Evolutionary conservation across 2,888 invertebrate genomes (phyloP).

Genomic region (Oligia fasciuncula): DNA sequence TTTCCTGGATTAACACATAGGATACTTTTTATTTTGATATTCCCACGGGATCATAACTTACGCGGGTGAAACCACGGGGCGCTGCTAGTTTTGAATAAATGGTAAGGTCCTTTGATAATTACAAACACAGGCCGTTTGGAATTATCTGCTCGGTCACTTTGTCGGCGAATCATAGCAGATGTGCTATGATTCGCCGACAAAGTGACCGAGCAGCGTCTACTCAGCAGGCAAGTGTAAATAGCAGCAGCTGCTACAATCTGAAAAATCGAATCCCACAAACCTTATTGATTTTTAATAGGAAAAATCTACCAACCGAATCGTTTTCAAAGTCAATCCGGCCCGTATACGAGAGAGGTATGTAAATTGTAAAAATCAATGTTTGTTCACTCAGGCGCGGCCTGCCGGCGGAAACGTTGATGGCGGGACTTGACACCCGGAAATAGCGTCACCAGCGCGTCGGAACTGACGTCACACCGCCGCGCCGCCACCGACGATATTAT

Average conservation of each 20-base stretch:
- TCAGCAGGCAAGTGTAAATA: not conserved
- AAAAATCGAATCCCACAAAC: not conserved
- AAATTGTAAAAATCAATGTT: slow-evolving; percentile 58
- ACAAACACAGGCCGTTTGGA: too few species aligned
- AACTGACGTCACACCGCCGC: slow-evolving; percentile 68
- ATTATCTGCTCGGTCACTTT: too few species aligned
- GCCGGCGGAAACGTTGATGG: slow-evolving; percentile 73
- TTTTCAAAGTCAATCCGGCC: slow-evolving; percentile 18
- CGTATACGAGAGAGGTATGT: slow-evolving; percentile 37
- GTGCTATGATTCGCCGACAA: not conserved
- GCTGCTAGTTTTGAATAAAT: not conserved
- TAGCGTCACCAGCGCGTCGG: slow-evolving; percentile 75
- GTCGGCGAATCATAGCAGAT: too few species aligned
- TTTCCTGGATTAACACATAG: too few species aligned
- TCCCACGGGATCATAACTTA: too few species aligned
- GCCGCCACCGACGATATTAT: slow-evolving; percentile 68
- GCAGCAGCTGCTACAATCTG: too few species aligned
- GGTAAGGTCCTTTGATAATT: not conserved
- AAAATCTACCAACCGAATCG: slow-evolving; percentile 9
- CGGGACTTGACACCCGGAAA: slow-evolving; percentile 79
- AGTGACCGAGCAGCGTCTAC: not conserved
- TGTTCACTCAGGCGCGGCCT: slow-evolving; percentile 56
- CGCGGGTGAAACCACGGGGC: too few species aligned
- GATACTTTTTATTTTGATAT: too few species aligned
- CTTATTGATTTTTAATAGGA: not conserved